phyloP scores from a whole-genome alignment of 2,797 vertebrate genomes.

The Sebastes trivittatus region DNA sequence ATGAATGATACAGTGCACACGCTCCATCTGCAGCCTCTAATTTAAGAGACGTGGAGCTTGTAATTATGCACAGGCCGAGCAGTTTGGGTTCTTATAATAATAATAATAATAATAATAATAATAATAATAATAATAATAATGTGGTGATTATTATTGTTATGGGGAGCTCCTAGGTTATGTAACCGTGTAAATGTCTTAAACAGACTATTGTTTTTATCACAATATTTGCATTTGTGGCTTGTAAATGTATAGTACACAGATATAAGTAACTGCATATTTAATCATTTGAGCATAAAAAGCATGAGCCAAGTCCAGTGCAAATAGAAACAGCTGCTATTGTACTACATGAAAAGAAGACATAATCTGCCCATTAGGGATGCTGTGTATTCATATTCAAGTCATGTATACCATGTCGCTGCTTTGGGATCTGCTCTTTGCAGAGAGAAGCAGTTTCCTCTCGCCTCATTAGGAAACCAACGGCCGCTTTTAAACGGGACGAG shows the following conservation, averaged over 20 bases:
- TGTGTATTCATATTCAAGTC: conserved; percentile 33
- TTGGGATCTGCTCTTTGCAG: conserved; percentile 24
- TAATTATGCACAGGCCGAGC: conserved; percentile 48
- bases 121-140: conserved; percentile 3
- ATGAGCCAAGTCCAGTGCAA: not conserved
- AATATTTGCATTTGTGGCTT: conserved; percentile 22
- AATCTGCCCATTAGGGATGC: conserved; percentile 27
- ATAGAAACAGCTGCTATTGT: conserved; percentile 1
- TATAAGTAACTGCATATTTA: not conserved
- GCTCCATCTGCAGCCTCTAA: conserved; percentile 6
- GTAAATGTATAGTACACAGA: conserved; percentile 10
- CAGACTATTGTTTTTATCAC: conserved; percentile 30
- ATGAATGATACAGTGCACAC: conserved; percentile 2
- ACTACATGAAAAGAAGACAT: conserved; percentile 15
- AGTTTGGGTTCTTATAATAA: conserved; percentile 5
- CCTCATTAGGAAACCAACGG: conserved; percentile 50
- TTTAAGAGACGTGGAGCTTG: conserved; percentile 31
- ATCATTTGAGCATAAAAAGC: conserved; percentile 9
- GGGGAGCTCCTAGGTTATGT: conserved; percentile 9
- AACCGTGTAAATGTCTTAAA: conserved; percentile 41
- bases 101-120: conserved; percentile 5
- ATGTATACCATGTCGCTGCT: not conserved
- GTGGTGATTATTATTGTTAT: conserved; percentile 27
- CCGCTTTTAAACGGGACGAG: conserved; percentile 30
- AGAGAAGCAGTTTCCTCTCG: conserved; percentile 12